These are phyloP conservation scores for Magallana ariakensis DNA, from an alignment of 1,140 invertebrate genomes.

Conservation along the genomic window DNA sequence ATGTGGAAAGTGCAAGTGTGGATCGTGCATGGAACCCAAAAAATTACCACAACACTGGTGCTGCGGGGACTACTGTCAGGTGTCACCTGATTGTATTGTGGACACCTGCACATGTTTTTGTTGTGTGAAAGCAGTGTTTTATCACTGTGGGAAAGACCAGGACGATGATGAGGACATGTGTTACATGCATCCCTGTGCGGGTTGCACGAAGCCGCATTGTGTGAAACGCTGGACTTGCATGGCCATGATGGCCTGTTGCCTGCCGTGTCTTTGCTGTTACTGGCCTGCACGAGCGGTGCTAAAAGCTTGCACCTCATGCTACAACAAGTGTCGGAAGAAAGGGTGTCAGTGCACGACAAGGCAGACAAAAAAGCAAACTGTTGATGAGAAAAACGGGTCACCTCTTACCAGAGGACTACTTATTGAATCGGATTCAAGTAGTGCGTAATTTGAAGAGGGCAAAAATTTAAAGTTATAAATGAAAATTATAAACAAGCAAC, in stretches of 20 bases:
- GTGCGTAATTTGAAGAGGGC: slow-evolving; percentile 50
- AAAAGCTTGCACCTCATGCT: slow-evolving; percentile 88
- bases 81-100: slow-evolving; percentile 91
- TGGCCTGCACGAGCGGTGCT: slow-evolving; percentile 93
- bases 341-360: slow-evolving; percentile 81
- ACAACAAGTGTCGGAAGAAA: slow-evolving; percentile 87
- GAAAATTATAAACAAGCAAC: background rate
- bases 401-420: slow-evolving; percentile 53
- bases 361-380: slow-evolving; percentile 56
- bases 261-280: slow-evolving; percentile 94
- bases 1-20: slow-evolving; percentile 92
- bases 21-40: slow-evolving; percentile 90
- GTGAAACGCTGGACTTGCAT: slow-evolving; percentile 91
- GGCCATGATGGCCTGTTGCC: slow-evolving; percentile 86
- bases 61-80: slow-evolving; percentile 91
- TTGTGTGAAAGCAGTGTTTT: slow-evolving; percentile 94
- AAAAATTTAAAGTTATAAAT: background rate
- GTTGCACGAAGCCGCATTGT: slow-evolving; percentile 83
- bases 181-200: slow-evolving; percentile 92
- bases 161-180: slow-evolving; percentile 83
- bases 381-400: slow-evolving; percentile 54
- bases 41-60: slow-evolving; percentile 92
- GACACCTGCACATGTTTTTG: slow-evolving; percentile 95
- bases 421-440: slow-evolving; percentile 59
- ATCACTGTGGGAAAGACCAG: slow-evolving; percentile 91